Evolutionary conservation across 2,888 invertebrate genomes (phyloP).

Genomic region (Hydrotaea cyrtoneurina): DNA sequence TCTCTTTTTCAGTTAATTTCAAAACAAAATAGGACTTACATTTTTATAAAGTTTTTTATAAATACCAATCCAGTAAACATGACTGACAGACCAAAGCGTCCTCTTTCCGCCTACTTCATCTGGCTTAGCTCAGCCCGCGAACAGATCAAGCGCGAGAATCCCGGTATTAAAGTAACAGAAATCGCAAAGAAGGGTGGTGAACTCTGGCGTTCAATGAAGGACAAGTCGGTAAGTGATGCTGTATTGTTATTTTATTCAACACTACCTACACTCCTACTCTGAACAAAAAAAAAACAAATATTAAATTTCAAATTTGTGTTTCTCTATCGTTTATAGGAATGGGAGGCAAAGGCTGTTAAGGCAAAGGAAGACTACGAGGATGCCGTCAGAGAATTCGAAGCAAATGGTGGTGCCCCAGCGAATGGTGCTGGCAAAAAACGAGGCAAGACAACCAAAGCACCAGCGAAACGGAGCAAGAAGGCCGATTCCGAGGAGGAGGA

Average conservation of each 20-base stretch:
- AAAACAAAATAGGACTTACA: too few relatives aligned
- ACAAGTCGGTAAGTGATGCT: conserved; percentile 87
- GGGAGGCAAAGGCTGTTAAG: conserved; percentile 93
- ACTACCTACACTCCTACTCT: too few relatives aligned
- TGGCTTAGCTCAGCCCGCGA: conserved; percentile 95
- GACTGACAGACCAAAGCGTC: conserved; percentile 95
- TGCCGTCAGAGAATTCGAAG: conserved; percentile 94
- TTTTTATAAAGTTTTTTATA: conserved; percentile 6
- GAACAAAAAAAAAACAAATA: neutral
- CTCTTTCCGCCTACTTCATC: conserved; percentile 94
- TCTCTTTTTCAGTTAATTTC: too few relatives aligned
- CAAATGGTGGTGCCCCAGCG: conserved; percentile 85
- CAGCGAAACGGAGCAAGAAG: conserved; percentile 83
- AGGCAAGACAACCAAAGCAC: conserved; percentile 80
- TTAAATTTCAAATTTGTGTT: neutral
- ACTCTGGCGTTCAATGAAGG: conserved; percentile 93
- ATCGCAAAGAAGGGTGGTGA: conserved; percentile 96
- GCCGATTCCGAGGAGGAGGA: conserved; percentile 84
- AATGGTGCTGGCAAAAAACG: conserved; percentile 82
- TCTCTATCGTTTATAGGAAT: conserved; percentile 84
- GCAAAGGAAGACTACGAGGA: conserved; percentile 94
- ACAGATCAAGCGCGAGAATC: conserved; percentile 91
- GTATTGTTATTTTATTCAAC: neutral
- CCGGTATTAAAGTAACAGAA: conserved; percentile 94
- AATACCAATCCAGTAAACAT: conserved; percentile 82